These are phyloP conservation scores for Ailurus styani DNA, from an alignment of 2,113 vertebrate genomes.

Conservation along the genomic window DNA sequence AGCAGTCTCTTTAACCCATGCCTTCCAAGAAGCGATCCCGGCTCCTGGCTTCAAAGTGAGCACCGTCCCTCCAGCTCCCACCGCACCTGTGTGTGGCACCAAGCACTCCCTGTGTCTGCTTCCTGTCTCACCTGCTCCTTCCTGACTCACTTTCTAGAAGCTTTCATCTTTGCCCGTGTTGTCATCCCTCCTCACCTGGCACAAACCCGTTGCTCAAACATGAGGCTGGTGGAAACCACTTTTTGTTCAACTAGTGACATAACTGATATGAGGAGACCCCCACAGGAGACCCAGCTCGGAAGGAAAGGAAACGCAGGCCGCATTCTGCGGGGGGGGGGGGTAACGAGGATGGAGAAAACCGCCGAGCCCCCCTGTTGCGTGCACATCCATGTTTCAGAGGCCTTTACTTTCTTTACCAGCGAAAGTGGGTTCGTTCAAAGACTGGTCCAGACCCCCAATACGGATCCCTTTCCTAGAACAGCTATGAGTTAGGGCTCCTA, in stretches of 20 bases:
- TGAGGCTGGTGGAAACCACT: neutral
- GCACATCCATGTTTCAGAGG: rapidly evolving
- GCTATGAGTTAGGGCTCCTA: neutral
- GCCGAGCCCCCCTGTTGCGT: rapidly evolving
- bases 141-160: neutral
- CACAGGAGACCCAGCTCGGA: rapidly evolving
- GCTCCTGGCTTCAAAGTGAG: neutral
- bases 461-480: neutral
- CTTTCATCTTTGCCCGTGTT: rapidly evolving
- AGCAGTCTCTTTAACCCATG: rapidly evolving
- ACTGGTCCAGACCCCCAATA: neutral
- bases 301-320: too few relatives aligned
- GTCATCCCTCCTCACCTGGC: neutral
- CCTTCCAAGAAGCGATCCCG: neutral
- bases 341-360: rapidly evolving
- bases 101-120: rapidly evolving
- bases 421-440: neutral
- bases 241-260: too few relatives aligned
- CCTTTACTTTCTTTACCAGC: neutral
- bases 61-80: rapidly evolving
- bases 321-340: rapidly evolving
- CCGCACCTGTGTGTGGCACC: rapidly evolving
- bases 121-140: neutral
- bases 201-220: neutral
- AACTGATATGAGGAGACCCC: rapidly evolving